Percentiles rank a stretch among this genome's conserved stretches.
phyloP scores from a whole-genome alignment of 2,888 invertebrate species.

The Tachina fera region DNA sequence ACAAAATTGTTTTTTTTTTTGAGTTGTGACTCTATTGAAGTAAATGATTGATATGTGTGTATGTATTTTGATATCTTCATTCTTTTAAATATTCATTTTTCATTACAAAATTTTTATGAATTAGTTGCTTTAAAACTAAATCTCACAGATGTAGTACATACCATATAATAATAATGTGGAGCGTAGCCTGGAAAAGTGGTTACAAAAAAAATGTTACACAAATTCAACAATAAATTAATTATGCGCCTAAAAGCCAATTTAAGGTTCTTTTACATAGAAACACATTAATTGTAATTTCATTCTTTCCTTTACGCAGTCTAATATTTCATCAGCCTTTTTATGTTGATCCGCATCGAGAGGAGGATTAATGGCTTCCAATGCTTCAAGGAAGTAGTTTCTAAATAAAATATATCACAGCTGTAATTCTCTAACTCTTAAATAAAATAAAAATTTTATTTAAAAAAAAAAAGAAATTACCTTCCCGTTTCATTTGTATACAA shows the following conservation, averaged over 20 bases:
- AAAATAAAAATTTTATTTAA: not conserved
- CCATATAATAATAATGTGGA: not conserved
- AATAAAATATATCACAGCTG: conserved; percentile 17
- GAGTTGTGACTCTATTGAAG: too few species aligned
- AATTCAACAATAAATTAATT: not conserved
- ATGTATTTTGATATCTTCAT: too few species aligned
- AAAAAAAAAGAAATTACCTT: conserved; percentile 84
- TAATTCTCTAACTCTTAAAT: not conserved
- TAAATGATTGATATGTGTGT: too few species aligned
- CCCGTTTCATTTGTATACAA: conserved; percentile 87
- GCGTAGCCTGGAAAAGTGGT: not conserved
- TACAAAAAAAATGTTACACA: not conserved
- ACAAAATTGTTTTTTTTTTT: too few species aligned
- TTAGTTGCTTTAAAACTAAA: too few species aligned
- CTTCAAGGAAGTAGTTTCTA: conserved; percentile 91
- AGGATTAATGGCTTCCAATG: conserved; percentile 89
- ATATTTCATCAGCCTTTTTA: conserved; percentile 86
- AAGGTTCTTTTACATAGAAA: conserved; percentile 83
- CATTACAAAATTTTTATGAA: too few species aligned
- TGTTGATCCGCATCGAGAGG: conserved; percentile 86
- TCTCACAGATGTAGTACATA: not conserved
- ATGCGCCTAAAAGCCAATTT: conserved; percentile 44
- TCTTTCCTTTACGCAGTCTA: conserved; percentile 86
- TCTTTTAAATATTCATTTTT: too few species aligned
- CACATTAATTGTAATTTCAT: conserved; percentile 89